phyloP scores from a whole-genome alignment of 2,888 invertebrate species.

The Habrosyne pyritoides region DNA sequence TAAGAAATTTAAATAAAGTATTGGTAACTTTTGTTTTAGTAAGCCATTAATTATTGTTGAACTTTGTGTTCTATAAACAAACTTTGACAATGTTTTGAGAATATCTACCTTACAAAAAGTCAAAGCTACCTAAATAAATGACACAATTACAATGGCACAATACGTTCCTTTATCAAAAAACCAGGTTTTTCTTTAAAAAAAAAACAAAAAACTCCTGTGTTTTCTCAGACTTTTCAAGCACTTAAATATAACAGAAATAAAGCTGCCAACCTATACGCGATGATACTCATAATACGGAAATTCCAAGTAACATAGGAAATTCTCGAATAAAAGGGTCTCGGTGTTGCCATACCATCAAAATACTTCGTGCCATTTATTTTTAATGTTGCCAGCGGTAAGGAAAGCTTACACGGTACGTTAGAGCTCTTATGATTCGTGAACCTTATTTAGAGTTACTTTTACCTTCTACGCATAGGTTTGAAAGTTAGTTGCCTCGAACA shows the following conservation, averaged over 20 bases:
- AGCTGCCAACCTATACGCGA: neutral
- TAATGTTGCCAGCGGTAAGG: constrained; percentile 11
- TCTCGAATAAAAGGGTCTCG: constrained; percentile 5
- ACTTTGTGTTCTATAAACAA: no score
- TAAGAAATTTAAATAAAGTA: no score
- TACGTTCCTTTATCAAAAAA: no score
- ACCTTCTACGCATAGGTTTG: neutral
- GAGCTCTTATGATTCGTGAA: constrained; percentile 46
- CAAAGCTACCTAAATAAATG: no score
- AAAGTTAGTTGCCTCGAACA: neutral
- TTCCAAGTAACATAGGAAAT: neutral
- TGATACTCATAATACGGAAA: neutral
- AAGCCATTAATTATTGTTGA: no score
- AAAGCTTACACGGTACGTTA: constrained; percentile 41
- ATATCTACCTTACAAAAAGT: no score
- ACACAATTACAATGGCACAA: no score
- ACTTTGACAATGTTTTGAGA: no score
- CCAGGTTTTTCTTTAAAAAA: no score
- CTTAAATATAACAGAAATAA: neutral
- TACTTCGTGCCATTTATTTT: constrained; percentile 8
- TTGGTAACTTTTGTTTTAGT: no score
- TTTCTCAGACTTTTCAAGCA: neutral
- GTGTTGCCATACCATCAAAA: constrained; percentile 7
- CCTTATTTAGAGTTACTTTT: constrained; percentile 4
- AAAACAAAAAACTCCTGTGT: neutral